phyloP scores from a whole-genome alignment of 2,888 invertebrate species.

The Rhyacophila evoluta region DNA sequence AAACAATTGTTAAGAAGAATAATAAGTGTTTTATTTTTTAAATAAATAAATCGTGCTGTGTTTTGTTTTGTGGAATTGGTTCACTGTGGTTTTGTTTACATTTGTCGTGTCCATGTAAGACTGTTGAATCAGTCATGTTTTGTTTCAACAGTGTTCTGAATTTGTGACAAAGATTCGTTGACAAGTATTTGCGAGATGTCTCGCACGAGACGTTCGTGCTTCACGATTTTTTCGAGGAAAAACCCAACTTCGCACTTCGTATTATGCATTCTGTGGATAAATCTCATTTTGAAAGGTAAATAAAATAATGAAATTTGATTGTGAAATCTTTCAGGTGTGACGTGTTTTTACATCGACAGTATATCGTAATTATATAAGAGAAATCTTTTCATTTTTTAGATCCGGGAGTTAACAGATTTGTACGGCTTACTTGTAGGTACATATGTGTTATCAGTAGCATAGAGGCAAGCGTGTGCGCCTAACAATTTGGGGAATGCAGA shows the following conservation, averaged over 20 bases:
- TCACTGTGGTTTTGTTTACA: not conserved
- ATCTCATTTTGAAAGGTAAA: slow-evolving; percentile 7
- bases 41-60: too few relatives aligned
- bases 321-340: slow-evolving; percentile 9
- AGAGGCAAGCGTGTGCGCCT: too few relatives aligned
- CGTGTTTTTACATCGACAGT: not conserved
- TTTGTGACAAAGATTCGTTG: not conserved
- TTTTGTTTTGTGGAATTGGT: not conserved
- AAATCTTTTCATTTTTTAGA: slow-evolving; percentile 16
- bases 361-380: not conserved
- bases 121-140: slow-evolving; percentile 39
- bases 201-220: not conserved
- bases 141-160: not conserved
- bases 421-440: too few relatives aligned
- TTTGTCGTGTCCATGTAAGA: not conserved
- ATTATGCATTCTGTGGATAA: not conserved
- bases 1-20: too few relatives aligned
- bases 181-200: not conserved
- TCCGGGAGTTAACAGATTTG: not conserved
- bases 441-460: too few relatives aligned
- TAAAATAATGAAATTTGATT: not conserved
- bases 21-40: too few relatives aligned
- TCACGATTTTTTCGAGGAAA: not conserved
- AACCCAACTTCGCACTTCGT: not conserved
- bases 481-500: too few relatives aligned